A percentile compares a stretch with the other conserved stretches of the same genome.
Evolutionary conservation across 2,888 invertebrate species (phyloP).

Genomic region (Megaustenia siamemsis): DNA sequence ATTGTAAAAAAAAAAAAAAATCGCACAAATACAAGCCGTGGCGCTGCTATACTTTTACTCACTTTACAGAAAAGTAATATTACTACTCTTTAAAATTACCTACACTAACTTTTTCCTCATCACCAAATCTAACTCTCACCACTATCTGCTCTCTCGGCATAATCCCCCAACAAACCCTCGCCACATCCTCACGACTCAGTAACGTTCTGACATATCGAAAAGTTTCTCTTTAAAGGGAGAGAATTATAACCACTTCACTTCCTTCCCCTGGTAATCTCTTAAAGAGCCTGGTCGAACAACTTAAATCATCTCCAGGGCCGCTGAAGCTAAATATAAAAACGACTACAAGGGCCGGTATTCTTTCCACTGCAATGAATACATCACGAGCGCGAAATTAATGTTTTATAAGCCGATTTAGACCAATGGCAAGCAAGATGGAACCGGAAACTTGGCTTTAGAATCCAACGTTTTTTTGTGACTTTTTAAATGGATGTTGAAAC

Average conservation of each 20-base stretch:
- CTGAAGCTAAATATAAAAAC: not conserved
- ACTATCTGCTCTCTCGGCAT: not conserved
- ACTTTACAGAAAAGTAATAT: too few species aligned
- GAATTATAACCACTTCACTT: constrained; percentile 34
- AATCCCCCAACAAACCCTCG: constrained; percentile 1
- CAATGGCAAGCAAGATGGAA: not conserved
- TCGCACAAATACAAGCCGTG: too few species aligned
- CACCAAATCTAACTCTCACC: too few species aligned
- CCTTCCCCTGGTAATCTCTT: constrained; percentile 7
- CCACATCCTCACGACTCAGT: not conserved
- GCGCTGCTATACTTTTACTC: too few species aligned
- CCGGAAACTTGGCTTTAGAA: not conserved
- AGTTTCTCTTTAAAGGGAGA: not conserved
- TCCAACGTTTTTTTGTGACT: not conserved
- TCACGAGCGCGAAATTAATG: constrained; percentile 19
- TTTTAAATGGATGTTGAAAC: not conserved
- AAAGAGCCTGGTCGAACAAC: not conserved
- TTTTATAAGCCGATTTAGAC: constrained; percentile 24
- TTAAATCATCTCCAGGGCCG: constrained; percentile 14
- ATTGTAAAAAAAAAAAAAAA: too few species aligned
- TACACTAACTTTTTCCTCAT: too few species aligned
- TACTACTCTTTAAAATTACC: too few species aligned
- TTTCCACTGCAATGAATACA: constrained; percentile 28
- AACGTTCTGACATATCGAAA: not conserved
- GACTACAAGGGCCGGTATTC: constrained; percentile 1